These are phyloP conservation scores for Micronisus gabar DNA, from an alignment of 2,113 vertebrate genomes.

Conservation along the genomic window DNA sequence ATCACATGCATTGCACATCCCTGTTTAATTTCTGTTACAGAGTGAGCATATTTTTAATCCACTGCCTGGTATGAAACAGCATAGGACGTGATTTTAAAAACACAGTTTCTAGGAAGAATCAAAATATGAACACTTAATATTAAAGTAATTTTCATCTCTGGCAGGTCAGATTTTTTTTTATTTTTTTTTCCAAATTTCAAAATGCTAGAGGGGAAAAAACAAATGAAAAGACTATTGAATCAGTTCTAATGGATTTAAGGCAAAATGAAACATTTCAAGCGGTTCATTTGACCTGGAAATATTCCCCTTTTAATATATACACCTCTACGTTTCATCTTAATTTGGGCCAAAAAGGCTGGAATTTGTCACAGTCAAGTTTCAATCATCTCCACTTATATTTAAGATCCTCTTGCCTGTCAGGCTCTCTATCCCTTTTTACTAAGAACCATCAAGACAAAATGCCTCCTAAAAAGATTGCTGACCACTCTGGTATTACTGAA, in stretches of 20 bases:
- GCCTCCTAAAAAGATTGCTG: neutral
- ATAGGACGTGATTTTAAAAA: neutral
- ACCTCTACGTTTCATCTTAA: neutral
- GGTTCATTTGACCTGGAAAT: constrained; percentile 7
- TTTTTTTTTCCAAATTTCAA: neutral
- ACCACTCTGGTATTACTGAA: neutral
- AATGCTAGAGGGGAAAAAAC: neutral
- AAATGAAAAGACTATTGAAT: constrained; percentile 3
- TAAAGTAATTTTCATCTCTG: neutral
- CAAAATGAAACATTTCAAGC: constrained; percentile 14
- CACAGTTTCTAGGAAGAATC: neutral
- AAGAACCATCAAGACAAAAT: neutral
- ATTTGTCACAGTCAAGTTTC: constrained; percentile 8
- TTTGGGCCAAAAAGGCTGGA: neutral
- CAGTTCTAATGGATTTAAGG: constrained; percentile 1
- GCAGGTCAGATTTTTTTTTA: neutral
- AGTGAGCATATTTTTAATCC: neutral
- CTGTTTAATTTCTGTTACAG: neutral
- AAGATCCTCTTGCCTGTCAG: neutral
- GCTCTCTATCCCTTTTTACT: neutral
- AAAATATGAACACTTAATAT: constrained; percentile 2
- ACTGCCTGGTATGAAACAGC: neutral
- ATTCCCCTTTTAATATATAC: neutral
- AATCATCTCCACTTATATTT: neutral
- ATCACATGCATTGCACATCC: neutral